Evolutionary conservation across 2,113 vertebrate genomes (phyloP), one percentile per base, ranked within the genome.

Genomic region (Thamnaconus septentrionalis): DNA sequence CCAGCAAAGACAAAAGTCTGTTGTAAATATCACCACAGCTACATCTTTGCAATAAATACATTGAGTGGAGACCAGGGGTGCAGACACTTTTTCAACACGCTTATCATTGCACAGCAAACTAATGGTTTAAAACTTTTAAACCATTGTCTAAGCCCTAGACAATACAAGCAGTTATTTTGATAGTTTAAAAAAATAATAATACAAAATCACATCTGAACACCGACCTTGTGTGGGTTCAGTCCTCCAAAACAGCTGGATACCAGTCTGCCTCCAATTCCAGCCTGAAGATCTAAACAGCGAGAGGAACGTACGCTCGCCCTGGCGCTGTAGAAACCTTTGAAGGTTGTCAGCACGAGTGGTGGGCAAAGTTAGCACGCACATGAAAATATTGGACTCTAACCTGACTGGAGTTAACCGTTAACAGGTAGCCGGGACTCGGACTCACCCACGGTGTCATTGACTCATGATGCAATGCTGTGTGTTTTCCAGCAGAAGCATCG

Each of bases 331-430:
- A 31, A 31, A 31, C 18, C 18, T 31, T 31, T 31, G 18, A 66
- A 80, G 61, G 56, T 78, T 59, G 58, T 47, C 64, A 4, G 3
- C 40, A 42, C 54, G 61, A 63, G 11, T 8, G 10, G n/a, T 8
- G 3, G 41, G 49, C 40, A 52, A 50, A 59, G 54, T 41, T 63
- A 69, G 57, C 80, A 75, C 70, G 64, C 60, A 74, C 1, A 7
- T 49, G 69, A 80, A 64, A 56, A 66, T 41, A 60, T 51, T 51
- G 84, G 84, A 91, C 90, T 90, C 85, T 83, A 85, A 88, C 87
- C 90, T 84, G 73, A 42, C 54, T 52, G 0, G 3, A 57, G 88
- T 87, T 88, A 91, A 89, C 64, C 64, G 90, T 92, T 92, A 81
- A 91, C 87, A 60, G 59, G 18, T 18, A 59, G 64, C 71, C 66